These are phyloP conservation scores for Sanderia malayensis DNA, from an alignment of 30 jellyfish, hydroid and myxozoan genomes.

Conservation along the genomic window DNA sequence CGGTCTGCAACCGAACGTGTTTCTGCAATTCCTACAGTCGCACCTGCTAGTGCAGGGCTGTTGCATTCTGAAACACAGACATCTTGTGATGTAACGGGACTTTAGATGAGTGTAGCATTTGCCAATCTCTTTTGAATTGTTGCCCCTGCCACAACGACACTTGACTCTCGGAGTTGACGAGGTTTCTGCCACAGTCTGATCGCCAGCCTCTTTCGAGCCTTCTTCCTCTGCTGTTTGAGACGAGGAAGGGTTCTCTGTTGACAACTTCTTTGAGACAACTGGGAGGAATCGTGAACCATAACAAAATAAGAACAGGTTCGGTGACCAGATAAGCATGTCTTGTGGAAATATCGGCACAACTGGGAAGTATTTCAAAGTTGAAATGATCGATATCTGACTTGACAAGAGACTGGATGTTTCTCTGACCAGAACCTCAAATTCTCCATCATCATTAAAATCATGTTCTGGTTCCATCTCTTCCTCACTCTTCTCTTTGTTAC, in stretches of 20 bases:
- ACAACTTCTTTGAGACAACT: constrained; percentile 43
- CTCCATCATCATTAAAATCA: constrained; percentile 44
- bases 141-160: constrained; percentile 96
- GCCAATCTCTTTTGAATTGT: constrained; percentile 60
- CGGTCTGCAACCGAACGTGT: constrained; percentile 86
- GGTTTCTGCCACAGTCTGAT: background rate
- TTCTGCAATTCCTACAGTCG: constrained; percentile 79
- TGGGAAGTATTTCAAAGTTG: constrained; percentile 73
- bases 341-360: constrained; percentile 86
- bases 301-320: constrained; percentile 58
- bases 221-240: constrained; percentile 8
- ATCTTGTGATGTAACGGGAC: constrained; percentile 79
- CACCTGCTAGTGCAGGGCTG: constrained; percentile 76
- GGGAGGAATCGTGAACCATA: constrained; percentile 70
- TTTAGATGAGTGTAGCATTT: constrained; percentile 78
- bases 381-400: constrained; percentile 63
- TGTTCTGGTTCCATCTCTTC: constrained; percentile 5
- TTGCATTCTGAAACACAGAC: constrained; percentile 79
- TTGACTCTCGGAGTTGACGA: constrained; percentile 42
- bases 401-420: constrained; percentile 56
- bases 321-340: constrained; percentile 50
- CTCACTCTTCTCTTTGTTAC: constrained; percentile 1
- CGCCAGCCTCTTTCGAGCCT: constrained; percentile 6
- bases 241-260: constrained; percentile 3
- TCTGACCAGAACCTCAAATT: constrained; percentile 66